phyloP scores from a whole-genome alignment of 2,888 invertebrate genomes.

The Panzeria rudis region DNA sequence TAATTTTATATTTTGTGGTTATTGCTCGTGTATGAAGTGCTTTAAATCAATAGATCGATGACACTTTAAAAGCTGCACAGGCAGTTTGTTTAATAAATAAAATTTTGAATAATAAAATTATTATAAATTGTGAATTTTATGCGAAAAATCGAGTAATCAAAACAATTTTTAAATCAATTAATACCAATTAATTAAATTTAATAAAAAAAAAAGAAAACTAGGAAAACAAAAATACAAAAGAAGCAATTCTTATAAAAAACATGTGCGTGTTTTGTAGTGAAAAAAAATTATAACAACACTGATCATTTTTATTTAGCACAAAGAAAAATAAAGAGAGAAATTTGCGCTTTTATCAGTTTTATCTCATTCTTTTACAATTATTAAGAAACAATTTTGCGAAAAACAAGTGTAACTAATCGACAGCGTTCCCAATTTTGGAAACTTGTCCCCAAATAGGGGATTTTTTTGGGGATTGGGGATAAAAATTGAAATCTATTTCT shows the following conservation, averaged over 20 bases:
- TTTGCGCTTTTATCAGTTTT: background rate
- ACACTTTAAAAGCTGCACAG: constrained; percentile 9
- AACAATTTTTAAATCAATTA: background rate
- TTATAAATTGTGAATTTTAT: background rate
- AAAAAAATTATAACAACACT: constrained; percentile 12
- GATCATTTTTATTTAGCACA: constrained; percentile 23
- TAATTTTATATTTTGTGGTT: constrained; percentile 15
- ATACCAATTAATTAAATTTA: constrained; percentile 4
- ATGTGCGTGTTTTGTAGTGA: constrained; percentile 7
- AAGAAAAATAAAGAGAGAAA: constrained; percentile 40
- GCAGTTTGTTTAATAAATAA: constrained; percentile 40
- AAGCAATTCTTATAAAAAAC: background rate
- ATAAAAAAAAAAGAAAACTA: constrained; percentile 7
- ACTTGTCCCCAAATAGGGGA: too few relatives aligned
- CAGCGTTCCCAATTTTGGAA: too few relatives aligned
- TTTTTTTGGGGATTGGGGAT: too few relatives aligned
- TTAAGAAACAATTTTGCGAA: constrained; percentile 24
- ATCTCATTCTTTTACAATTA: background rate
- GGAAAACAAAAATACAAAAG: background rate
- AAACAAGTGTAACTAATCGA: constrained; percentile 10
- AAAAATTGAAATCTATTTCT: too few relatives aligned
- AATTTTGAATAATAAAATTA: background rate
- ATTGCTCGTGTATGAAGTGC: constrained; percentile 1
- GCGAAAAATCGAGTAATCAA: constrained; percentile 24
- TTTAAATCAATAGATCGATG: constrained; percentile 29